These are phyloP conservation scores for Urosaurus nigricauda DNA, from an alignment of 2,797 vertebrate species.

Conservation along the genomic window DNA sequence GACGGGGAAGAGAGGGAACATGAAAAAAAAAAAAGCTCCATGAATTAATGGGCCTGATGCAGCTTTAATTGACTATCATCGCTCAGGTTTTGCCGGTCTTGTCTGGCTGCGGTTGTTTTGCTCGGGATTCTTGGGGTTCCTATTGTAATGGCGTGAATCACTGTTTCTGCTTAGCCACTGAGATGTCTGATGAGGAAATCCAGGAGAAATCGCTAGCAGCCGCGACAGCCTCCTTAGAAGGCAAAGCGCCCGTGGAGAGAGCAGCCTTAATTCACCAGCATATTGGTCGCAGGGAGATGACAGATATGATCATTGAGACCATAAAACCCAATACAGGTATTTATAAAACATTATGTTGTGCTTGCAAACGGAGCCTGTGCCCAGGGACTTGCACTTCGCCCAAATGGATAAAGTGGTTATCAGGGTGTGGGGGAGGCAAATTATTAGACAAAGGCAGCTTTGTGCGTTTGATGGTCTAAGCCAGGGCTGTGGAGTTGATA, in stretches of 20 bases:
- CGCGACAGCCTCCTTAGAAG: constrained; percentile 83
- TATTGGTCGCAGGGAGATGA: constrained; percentile 94
- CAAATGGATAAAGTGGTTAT: too few species aligned
- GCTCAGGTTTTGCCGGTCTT: neutral
- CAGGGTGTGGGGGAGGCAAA: too few species aligned
- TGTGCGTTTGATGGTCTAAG: neutral
- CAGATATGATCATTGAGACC: constrained; percentile 96
- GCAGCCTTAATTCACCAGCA: constrained; percentile 91
- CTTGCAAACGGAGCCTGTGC: neutral
- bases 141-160: constrained; percentile 50
- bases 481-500: too few species aligned
- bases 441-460: neutral
- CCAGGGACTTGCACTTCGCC: neutral
- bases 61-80: neutral
- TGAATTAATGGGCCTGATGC: constrained; percentile 3
- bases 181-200: constrained; percentile 89
- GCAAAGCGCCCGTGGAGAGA: constrained; percentile 88
- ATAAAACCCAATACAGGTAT: constrained; percentile 87
- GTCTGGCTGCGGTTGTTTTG: constrained; percentile 21
- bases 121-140: constrained; percentile 8
- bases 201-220: constrained; percentile 85
- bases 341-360: neutral
- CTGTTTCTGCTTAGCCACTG: constrained; percentile 78
- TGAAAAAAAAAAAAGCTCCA: too few species aligned
- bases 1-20: neutral